Base-by-base conservation (phyloP, 2,888 invertebrate genomes). In the Trichogramma evanescens region DNA sequence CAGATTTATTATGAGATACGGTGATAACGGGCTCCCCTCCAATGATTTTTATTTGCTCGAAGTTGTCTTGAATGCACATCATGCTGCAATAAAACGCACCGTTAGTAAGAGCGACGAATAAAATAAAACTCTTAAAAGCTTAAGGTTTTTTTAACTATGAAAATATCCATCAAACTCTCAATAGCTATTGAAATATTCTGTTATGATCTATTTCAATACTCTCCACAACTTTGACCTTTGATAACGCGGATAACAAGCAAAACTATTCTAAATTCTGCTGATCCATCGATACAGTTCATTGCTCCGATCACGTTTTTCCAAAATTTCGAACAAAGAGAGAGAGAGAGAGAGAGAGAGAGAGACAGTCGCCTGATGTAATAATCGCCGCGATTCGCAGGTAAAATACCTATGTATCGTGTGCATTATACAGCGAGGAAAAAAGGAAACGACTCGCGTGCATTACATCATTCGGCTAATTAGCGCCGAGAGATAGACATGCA, bases 61-160 rank as follows among this genome's bases (percentile, higher is more conserved):
- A 76, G 66, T 85, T 84, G 70, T 86, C 84, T 76, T 86, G 83
- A 64, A 86, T 83, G 71, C 84, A 85, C 70, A 85, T 79, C 81
- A 86, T 83, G 71, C 86, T 87, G 77, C 51, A 71, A 70, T 61
- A 39, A 43, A 63, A 54, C 53, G 10, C 10, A 10, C 2, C 26
- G 5, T 48, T 48, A 2, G 8, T 48, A 6, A 48, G 13, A 48
- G 13, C 10, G 10, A 10, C 6, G n/a, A 6, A 10, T 4, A 48
- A 48, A 48, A 10, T 10, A n/a, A 10, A 6, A 48, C 26, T 48
- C 6, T 48, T 5, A 5, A 48, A 6, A 6, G 10, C 4, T 10
- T 48, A 9, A 52, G 8, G 5, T 6, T 10, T 52, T 52, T 38
- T 42, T 48, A 4, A 48, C 26, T 48, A 13, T 48, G 48, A 48